Conservation (phyloP, 2,888 invertebrate species). For the Entomobrya multifasciata region DNA sequence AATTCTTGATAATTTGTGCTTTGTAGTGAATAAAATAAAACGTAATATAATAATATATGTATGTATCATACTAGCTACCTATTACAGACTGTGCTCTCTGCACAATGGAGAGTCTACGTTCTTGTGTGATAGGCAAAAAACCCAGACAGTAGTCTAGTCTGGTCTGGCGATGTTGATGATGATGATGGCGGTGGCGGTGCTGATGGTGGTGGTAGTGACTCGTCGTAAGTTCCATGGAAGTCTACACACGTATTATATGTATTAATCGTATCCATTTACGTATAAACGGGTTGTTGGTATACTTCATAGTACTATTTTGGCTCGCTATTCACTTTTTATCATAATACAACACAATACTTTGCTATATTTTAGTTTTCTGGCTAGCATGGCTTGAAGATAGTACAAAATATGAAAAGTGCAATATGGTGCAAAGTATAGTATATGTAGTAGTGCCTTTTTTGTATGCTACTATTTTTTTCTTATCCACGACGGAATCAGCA, state of each 20-base stretch:
- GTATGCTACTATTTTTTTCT: not conserved
- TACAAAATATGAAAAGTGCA: not conserved
- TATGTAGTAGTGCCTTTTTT: not conserved
- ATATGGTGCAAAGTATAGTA: not conserved
- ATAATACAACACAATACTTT: not conserved
- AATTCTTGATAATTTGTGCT: too few relatives aligned
- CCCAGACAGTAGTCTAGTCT: conserved; percentile 61
- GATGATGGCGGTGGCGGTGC: not conserved
- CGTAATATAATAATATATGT: not conserved
- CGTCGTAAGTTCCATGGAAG: conserved; percentile 48
- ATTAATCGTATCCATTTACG: too few relatives aligned
- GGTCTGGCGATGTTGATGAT: conserved; percentile 42
- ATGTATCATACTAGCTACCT: not conserved
- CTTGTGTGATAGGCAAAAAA: conserved; percentile 33
- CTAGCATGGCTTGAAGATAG: not conserved
- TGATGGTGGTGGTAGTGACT: not conserved
- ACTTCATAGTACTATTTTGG: not conserved
- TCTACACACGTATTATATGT: conserved; percentile 25
- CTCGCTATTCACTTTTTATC: not conserved
- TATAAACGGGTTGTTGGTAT: too few relatives aligned
- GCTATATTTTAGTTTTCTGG: not conserved
- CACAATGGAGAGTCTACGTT: conserved; percentile 6
- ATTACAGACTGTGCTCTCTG: not conserved
- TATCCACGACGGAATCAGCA: conserved; percentile 12
- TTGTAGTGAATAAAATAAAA: not conserved